Percentiles rank a stretch among this genome's conserved stretches.
Evolutionary conservation across 2,888 invertebrate genomes (phyloP).

Genomic region (Dascillus cervinus): DNA sequence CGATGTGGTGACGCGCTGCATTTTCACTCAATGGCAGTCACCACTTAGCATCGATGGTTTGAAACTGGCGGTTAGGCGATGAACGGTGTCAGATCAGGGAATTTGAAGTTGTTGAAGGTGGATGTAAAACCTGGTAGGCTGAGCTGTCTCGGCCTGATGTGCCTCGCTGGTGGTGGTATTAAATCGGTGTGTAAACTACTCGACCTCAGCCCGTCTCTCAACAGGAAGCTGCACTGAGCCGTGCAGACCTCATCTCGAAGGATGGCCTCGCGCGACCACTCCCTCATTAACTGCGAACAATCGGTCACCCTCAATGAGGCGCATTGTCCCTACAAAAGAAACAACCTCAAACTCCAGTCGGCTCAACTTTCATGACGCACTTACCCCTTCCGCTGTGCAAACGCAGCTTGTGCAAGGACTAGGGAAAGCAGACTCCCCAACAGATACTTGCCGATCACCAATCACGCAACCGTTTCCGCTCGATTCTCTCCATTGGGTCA

Average conservation of each 20-base stretch:
- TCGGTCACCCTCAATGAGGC: conserved; percentile 82
- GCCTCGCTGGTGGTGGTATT: conserved; percentile 33
- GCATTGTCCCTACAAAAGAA: conserved; percentile 66
- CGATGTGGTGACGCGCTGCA: too few species aligned
- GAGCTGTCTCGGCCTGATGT: conserved; percentile 27
- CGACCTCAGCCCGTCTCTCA: conserved; percentile 35
- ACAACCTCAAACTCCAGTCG: too few species aligned
- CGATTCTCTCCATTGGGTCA: conserved; percentile 78
- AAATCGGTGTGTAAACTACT: conserved; percentile 28
- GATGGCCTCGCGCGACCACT: conserved; percentile 77
- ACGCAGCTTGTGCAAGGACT: conserved; percentile 88
- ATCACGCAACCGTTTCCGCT: conserved; percentile 71
- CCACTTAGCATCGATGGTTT: too few species aligned
- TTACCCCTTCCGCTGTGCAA: conserved; percentile 78
- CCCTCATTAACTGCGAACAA: conserved; percentile 72
- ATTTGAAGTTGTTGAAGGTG: conserved; percentile 57
- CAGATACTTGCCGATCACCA: conserved; percentile 66
- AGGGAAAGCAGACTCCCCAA: conserved; percentile 79
- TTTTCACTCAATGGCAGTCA: too few species aligned
- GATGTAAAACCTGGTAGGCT: conserved; percentile 40
- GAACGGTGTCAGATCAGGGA: conserved; percentile 70
- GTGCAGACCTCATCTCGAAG: conserved; percentile 82
- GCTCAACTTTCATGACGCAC: conserved; percentile 35
- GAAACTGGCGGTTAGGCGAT: too few species aligned
- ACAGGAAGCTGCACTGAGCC: conserved; percentile 76